phyloP scores from a whole-genome alignment of 2,113 vertebrate genomes.

The Amblyopsis rosae region DNA sequence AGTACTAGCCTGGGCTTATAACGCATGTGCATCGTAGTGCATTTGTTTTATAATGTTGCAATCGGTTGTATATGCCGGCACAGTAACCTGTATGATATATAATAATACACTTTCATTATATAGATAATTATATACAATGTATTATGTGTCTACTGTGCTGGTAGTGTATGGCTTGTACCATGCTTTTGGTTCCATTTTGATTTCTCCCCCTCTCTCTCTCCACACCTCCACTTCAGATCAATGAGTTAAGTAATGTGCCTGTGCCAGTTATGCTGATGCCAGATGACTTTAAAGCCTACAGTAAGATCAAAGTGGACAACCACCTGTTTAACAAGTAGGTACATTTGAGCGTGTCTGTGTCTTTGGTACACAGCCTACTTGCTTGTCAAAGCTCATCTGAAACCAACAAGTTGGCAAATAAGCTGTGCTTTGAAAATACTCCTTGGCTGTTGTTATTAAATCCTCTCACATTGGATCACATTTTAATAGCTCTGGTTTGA shows the following conservation, averaged over 20 bases:
- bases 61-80: too few species aligned
- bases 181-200: conserved; percentile 13
- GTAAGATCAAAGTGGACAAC: conserved; percentile 99
- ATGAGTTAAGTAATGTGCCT: conserved; percentile 93
- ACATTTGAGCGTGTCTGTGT: conserved; percentile 11
- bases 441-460: neutral
- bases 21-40: too few species aligned
- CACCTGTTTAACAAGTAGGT: conserved; percentile 98
- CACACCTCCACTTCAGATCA: conserved; percentile 80
- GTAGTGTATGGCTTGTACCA: neutral
- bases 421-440: neutral
- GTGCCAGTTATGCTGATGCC: conserved; percentile 97
- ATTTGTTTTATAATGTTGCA: too few species aligned
- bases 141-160: neutral
- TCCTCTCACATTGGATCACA: neutral
- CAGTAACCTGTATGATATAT: neutral
- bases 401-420: neutral
- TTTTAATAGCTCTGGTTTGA: neutral
- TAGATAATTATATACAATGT: neutral
- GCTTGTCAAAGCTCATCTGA: neutral
- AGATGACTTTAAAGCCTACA: conserved; percentile 97
- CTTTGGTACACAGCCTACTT: neutral
- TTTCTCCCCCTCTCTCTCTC: conserved; percentile 3
- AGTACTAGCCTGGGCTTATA: neutral
- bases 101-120: neutral